Base-by-base conservation (phyloP, 2,888 invertebrate genomes). In the Parasteatoda lunata region DNA sequence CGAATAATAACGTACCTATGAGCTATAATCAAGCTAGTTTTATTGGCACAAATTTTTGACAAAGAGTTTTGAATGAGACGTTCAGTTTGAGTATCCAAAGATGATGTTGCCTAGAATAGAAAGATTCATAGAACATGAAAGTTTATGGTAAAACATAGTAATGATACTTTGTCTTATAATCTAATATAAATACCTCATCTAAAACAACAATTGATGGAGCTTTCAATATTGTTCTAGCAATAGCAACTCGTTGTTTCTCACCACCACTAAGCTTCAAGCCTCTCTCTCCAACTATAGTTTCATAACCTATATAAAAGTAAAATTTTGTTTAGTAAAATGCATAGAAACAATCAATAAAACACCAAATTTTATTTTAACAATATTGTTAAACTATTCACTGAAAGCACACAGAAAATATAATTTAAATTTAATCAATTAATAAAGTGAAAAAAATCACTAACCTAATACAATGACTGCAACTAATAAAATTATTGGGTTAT, bases 231-330 rank as follows among this genome's bases (percentile, higher is more conserved):
- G 98, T 98, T 89, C 99, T 93, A 0, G 99, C 99, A 89, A 99
- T 99, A 0, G 98, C 99, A 84, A 99, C 97, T 89, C 98, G 94
- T 92, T 99, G 99, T 91, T 99, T 99, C 92, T 99, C 99, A 3
- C 99, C 99, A 3, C 99, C 99, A 91, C 98, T 98, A 88, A 99
- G 93, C 89, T 98, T 95, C 84, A 99, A 92, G 5, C 99, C 99
- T 91, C 99, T 93, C 92, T 99, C 99, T 6, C 99, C 99, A 45
- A 99, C 95, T 93, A 95, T 94, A 0, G 97, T 96, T 77, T 97
- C 96, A 91, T 97, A 97, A 70, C 94, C 90, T 89, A 45, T 45
- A 54, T 54, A 45, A 13, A 48, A 71, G 64, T 59, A 82, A 64
- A 30, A 30, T 30, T 30, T 30, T 30, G 30, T 30, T 30, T 30